Evolutionary conservation across 1,140 invertebrate species (phyloP), one percentile per base, ranked within the genome.

Genomic region (Eciton burchellii): DNA sequence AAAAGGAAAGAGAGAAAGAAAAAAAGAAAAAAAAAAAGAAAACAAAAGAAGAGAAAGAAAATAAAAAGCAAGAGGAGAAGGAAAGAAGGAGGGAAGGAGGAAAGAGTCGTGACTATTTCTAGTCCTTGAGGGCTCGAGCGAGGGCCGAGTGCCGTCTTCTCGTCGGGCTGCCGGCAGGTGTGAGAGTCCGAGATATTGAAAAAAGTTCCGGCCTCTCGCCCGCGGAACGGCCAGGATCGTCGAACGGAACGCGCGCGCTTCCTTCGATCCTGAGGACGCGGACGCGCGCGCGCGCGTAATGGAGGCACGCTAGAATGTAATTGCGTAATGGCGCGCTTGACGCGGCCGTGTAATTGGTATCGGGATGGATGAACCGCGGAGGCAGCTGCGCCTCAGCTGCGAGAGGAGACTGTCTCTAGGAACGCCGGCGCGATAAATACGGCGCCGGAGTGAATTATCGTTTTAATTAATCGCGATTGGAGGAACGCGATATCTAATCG

Each of bases 101-200:
- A n/a, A n/a, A n/a, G n/a, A 91, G 84, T 84, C 73, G 77, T 60
- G 66, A 76, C 90, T 92, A 91, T 91, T 90, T 84, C 92, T 92
- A 92, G 87, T 87, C 84, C 89, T 88, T 77, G 89, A 87, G 81
- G 68, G 54, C 16, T 52, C 43, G 47, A 26, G 19, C 56, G 47
- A 45, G n/a, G n/a, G n/a, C n/a, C 6, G 19, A 52, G 24, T 45
- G 65, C 9, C 41, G 29, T 35, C 2, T 3, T 35, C 73, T 41
- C 49, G 81, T 76, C 76, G 82, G 74, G 70, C 24, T 26, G 41
- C 8, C 63, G 84, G 88, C 91, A 92, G 91, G 91, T 92, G 91
- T 88, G 81, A 88, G 81, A 88, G 83, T 74, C 71, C 72, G 60
- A 77, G 71, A 88, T 90, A 89, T 90, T 68, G 63, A 56, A 71